A percentile compares a stretch with the other conserved stretches of the same genome.
Conservation (phyloP, 2,113 vertebrate genomes). For the Eonycteris spelaea region DNA sequence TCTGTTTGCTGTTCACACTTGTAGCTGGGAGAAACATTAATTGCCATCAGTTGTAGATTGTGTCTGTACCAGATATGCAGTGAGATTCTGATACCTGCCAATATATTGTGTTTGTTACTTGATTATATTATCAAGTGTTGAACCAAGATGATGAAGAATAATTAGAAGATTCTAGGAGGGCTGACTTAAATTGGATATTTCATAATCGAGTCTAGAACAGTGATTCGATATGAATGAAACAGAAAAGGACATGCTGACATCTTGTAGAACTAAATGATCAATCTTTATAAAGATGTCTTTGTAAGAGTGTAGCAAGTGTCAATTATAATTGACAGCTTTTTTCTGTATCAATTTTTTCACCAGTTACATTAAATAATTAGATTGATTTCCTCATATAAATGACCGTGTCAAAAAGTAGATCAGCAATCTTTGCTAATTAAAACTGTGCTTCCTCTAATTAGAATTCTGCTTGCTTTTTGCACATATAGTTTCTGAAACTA, state of each 20-base stretch:
- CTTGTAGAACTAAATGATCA: not conserved
- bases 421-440: not conserved
- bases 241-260: not conserved
- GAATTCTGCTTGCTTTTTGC: slow-evolving; percentile 31
- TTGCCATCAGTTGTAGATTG: not conserved
- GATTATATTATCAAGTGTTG: not conserved
- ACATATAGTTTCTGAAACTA: not conserved
- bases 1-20: slow-evolving; percentile 4
- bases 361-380: slow-evolving; percentile 10
- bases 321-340: not conserved
- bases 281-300: slow-evolving; percentile 2
- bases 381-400: slow-evolving; percentile 7
- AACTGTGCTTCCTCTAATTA: not conserved
- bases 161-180: not conserved
- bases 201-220: not conserved
- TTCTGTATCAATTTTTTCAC: not conserved
- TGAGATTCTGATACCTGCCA: slow-evolving; percentile 29
- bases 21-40: not conserved
- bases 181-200: slow-evolving; percentile 10
- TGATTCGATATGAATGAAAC: not conserved
- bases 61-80: not conserved
- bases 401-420: not conserved
- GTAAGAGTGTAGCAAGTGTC: not conserved
- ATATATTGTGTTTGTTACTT: not conserved
- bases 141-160: not conserved